Percentiles rank a stretch among this genome's conserved stretches.
Evolutionary conservation across 2,888 invertebrate species (phyloP).

Genomic region (Drosophila buzzatii): DNA sequence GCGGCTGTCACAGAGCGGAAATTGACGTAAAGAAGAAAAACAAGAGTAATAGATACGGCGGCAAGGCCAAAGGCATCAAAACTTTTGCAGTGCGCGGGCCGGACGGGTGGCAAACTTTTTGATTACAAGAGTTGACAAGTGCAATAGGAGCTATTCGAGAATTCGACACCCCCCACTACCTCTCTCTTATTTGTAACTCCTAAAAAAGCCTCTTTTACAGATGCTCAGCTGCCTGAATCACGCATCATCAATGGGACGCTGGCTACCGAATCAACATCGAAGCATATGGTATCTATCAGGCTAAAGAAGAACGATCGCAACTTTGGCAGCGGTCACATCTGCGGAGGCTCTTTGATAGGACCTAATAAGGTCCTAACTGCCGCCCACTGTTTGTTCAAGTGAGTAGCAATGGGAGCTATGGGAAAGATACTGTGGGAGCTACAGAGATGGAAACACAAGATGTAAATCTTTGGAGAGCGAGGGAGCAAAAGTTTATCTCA

Average conservation of each 20-base stretch:
- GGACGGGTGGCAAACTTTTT: neutral
- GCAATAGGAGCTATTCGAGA: neutral
- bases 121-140: conserved; percentile 8
- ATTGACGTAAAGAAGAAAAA: conserved; percentile 47
- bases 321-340: conserved; percentile 83
- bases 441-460: neutral
- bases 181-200: neutral
- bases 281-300: conserved; percentile 82
- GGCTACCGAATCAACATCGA: conserved; percentile 63
- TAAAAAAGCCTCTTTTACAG: neutral
- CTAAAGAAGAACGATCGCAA: conserved; percentile 68
- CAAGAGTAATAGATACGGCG: conserved; percentile 37
- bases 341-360: conserved; percentile 81
- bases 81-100: neutral
- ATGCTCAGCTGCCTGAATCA: conserved; percentile 29
- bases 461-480: neutral
- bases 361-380: conserved; percentile 82
- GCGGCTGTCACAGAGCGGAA: conserved; percentile 46
- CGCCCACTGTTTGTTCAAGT: conserved; percentile 83
- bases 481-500: no score
- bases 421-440: neutral
- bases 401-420: conserved; percentile 38
- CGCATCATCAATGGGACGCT: conserved; percentile 81
- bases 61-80: conserved; percentile 34
- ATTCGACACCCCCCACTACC: neutral